Conservation (phyloP, 2,888 invertebrate species). For the Lycophotia porphyrea region DNA sequence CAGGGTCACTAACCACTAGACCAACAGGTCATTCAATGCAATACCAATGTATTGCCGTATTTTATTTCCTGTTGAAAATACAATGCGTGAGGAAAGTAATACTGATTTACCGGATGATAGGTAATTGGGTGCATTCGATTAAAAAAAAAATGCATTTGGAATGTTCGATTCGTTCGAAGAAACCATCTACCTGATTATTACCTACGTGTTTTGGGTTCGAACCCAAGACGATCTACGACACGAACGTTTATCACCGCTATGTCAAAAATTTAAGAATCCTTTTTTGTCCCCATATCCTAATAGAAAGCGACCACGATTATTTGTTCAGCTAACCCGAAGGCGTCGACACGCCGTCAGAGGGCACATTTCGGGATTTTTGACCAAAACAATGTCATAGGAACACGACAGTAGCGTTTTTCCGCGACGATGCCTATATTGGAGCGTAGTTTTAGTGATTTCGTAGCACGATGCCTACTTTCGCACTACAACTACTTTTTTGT, state of each 20-base stretch:
- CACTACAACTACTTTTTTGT: too few relatives aligned
- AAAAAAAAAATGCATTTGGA: neutral
- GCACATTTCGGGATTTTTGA: neutral
- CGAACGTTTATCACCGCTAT: neutral
- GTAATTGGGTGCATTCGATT: neutral
- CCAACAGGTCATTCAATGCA: too few relatives aligned
- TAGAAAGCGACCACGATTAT: neutral
- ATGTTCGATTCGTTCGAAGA: neutral
- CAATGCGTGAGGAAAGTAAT: neutral
- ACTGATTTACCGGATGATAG: neutral
- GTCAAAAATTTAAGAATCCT: neutral
- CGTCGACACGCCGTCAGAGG: neutral
- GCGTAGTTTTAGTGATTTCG: neutral
- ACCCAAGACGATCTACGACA: neutral
- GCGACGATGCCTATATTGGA: neutral
- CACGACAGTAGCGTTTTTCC: neutral
- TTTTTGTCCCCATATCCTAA: neutral
- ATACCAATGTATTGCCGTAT: neutral
- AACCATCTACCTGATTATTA: neutral
- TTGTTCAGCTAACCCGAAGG: neutral
- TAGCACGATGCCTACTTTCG: too few relatives aligned
- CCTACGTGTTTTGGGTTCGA: neutral
- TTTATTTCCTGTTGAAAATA: neutral
- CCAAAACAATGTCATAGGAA: neutral
- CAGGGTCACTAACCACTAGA: too few relatives aligned